Evolutionary conservation across 2,888 invertebrate genomes (phyloP), one percentile per base, ranked within the genome.

Genomic region (Apotomis betuletana): DNA sequence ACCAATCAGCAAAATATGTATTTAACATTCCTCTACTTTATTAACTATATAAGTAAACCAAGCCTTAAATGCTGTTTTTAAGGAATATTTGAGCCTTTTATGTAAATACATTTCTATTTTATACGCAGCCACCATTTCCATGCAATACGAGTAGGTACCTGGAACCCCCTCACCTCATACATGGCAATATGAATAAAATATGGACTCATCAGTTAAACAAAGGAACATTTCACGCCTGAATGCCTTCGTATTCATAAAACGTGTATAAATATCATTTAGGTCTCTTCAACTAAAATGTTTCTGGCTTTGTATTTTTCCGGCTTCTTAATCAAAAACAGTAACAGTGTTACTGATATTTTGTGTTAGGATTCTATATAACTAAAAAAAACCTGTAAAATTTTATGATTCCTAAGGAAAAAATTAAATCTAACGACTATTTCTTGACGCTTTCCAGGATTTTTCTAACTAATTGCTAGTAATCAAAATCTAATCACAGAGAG

Each of bases 181-280:
- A 83, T 77, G 81, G 83, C 80, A 82, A 82, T 85, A 89, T 90
- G 90, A 90, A 91, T 91, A 91, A 90, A 89, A 90, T 90, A 90
- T 90, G 86, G 84, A 85, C 87, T 90, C 88, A 90, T 90, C 90
- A 90, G 89, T 86, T 84, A 85, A 86, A 87, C 87, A 87, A 89
- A 88, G 87, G 87, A 85, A 87, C 81, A 85, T 83, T 85, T 82
- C 79, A 80, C 83, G 82, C 82, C 82, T 80, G 82, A 83, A 84
- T 85, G 85, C 85, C 79, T 78, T 79, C 81, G 80, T 76, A 76
- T 83, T 84, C 82, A 78, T 78, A 80, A 77, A 78, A 79, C 77
- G 78, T 80, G 79, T 80, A 80, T 83, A 85, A 85, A 83, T 82
- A 84, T 83, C 84, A 83, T 80, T 82, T 80, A 79, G 80, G 76